Percentiles rank a stretch among this genome's conserved stretches.
Evolutionary conservation across 1,140 invertebrate genomes (phyloP).

Genomic region (Idris sp.): DNA sequence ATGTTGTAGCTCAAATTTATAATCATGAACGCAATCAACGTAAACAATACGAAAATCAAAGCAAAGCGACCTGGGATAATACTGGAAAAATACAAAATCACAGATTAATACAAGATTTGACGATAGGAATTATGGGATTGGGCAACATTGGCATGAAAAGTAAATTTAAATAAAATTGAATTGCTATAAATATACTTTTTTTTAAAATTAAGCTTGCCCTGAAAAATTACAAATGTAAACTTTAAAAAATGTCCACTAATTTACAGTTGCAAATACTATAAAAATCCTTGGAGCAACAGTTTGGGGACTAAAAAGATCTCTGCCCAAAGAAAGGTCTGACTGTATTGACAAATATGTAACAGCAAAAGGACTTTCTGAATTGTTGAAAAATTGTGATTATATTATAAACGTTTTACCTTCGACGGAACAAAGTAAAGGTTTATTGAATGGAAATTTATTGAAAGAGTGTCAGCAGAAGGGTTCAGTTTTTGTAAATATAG

Average conservation of each 20-base stretch:
- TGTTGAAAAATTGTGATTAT: conserved; percentile 80
- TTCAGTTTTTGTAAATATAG: conserved; percentile 81
- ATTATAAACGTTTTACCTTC: conserved; percentile 80
- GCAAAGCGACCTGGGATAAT: conserved; percentile 68
- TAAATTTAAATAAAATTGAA: conserved; percentile 49
- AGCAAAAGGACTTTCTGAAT: conserved; percentile 69
- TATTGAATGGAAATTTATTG: conserved; percentile 78
- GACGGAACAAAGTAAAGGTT: conserved; percentile 77
- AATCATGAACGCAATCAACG: conserved; percentile 77
- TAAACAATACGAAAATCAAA: conserved; percentile 73
- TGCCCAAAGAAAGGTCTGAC: conserved; percentile 58
- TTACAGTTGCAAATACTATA: conserved; percentile 73
- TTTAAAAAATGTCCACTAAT: too few relatives aligned
- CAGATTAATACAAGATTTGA: conserved; percentile 74
- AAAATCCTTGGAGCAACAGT: conserved; percentile 73
- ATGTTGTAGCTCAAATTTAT: conserved; percentile 79
- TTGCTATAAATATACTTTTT: conserved; percentile 16
- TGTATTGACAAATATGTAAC: conserved; percentile 68
- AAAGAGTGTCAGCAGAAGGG: conserved; percentile 72
- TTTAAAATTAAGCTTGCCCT: conserved; percentile 2
- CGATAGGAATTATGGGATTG: conserved; percentile 78
- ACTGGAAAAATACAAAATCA: conserved; percentile 70
- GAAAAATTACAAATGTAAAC: too few relatives aligned
- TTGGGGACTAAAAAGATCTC: conserved; percentile 69
- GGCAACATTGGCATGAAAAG: conserved; percentile 77